Base-by-base conservation (phyloP, 2,797 vertebrate genomes). In the Anomalospiza imberbis region DNA sequence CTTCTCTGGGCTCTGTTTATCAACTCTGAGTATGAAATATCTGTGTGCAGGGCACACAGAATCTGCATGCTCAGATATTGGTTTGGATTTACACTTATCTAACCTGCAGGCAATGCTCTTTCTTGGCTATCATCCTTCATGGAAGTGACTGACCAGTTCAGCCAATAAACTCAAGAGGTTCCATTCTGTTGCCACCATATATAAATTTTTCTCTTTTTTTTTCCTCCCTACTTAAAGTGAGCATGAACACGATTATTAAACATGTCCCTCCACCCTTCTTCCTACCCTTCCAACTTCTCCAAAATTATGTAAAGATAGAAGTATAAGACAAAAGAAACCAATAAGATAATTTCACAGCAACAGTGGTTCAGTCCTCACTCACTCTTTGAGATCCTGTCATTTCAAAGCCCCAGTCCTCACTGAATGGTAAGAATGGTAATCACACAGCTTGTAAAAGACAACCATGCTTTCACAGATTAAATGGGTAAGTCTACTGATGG, bases 401-500 rank as follows among this genome's bases (percentile, higher is more conserved):
- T 93, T 84, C 60, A 67, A 88, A 94, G 61, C 7, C 45, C 58
- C 42, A 65, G 14, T 38, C 66, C 44, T 3, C 2, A 10, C 42
- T 79, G 53, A 93, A 90, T 26, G 24, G 50, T 38, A 96, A 89
- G 53, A 93, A 90, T 26, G 24, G 50, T 38, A 96, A 89, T 85
- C 65, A 75, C 13, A 32, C 3, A 53, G 58, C 63, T 91, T 74
- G 47, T 62, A 50, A 80, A 65, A 92, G 61, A 82, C 10, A 9
- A 55, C 16, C 25, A 29, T 31, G 50, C 45, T 85, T 67, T 82
- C 51, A 61, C 7, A 88, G 44, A 40, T 88, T 76, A 67, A 94
- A 86, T 57, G 31, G 48, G 38, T 53, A 93, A 79, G 26, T 20
- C 53, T 75, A 29, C 18, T 65, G 48, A 78, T n/a, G 66, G 42